These are phyloP conservation scores for Cranoglanis bouderius DNA, from an alignment of 2,113 vertebrate genomes.

Conservation along the genomic window DNA sequence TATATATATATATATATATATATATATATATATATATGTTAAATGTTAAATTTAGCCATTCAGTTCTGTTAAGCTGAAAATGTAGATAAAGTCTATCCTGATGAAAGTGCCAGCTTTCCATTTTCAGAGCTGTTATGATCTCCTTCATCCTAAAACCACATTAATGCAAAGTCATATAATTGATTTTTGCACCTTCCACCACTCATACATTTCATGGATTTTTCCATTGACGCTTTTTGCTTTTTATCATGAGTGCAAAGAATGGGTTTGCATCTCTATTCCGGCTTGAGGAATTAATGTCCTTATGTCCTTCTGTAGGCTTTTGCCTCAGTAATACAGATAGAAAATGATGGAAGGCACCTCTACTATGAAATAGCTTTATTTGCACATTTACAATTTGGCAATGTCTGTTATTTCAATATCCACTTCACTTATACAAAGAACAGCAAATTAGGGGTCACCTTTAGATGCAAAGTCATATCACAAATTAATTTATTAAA, in stretches of 20 bases:
- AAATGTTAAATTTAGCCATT: no score
- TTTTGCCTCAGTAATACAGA: neutral
- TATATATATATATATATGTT: no score
- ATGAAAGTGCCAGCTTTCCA: neutral
- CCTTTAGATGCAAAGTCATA: neutral
- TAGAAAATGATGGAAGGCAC: neutral
- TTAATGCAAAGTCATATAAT: slow-evolving; percentile 49
- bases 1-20: no score
- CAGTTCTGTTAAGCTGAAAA: neutral
- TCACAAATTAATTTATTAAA: slow-evolving; percentile 45
- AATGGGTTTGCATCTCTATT: neutral
- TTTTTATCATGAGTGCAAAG: slow-evolving; percentile 43
- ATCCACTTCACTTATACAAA: neutral
- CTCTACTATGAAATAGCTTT: neutral
- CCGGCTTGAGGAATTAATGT: slow-evolving; percentile 15
- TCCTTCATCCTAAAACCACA: slow-evolving; percentile 35
- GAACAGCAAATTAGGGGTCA: neutral
- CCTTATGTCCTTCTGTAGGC: neutral
- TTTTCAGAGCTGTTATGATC: neutral
- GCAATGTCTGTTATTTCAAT: neutral
- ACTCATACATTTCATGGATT: slow-evolving; percentile 54
- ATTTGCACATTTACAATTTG: neutral
- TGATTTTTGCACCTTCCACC: slow-evolving; percentile 48
- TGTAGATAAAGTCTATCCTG: neutral
- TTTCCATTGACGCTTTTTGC: slow-evolving; percentile 46